Conservation (phyloP, 1,140 invertebrate genomes). For the Palaemon carinicauda region DNA sequence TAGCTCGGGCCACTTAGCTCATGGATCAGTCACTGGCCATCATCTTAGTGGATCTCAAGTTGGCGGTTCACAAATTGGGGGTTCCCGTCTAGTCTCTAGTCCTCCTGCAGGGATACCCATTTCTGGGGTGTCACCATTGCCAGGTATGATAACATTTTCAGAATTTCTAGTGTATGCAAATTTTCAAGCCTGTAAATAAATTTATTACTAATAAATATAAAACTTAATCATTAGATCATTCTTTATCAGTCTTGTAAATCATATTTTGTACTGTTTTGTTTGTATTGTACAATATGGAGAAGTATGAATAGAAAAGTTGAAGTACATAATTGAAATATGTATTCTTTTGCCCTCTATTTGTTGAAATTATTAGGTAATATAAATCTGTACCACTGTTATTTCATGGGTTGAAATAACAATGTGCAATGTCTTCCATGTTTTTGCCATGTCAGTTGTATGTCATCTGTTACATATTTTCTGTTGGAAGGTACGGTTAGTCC, state of each 20-base stretch:
- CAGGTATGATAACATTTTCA: conserved; percentile 60
- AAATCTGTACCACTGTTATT: background rate
- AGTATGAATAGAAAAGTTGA: no score
- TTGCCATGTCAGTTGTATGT: background rate
- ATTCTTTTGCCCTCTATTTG: no score
- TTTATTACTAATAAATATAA: background rate
- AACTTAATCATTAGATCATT: no score
- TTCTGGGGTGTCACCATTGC: conserved; percentile 68
- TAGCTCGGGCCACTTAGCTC: conserved; percentile 26
- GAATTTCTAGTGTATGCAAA: background rate
- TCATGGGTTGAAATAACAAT: background rate
- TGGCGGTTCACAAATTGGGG: conserved; percentile 48
- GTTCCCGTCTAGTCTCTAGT: conserved; percentile 60
- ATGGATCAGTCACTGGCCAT: conserved; percentile 16
- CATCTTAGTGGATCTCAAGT: conserved; percentile 34
- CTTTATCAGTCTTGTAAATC: no score
- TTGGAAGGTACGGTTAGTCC: conserved; percentile 60
- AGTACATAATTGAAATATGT: no score
- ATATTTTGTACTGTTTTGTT: no score
- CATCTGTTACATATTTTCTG: background rate
- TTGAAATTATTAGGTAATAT: background rate
- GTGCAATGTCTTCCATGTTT: background rate
- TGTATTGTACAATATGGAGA: no score
- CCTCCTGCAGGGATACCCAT: conserved; percentile 60
- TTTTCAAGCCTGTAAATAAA: background rate